Evolutionary conservation across 2,888 invertebrate species (phyloP).

Genomic region (Platycnemis pennipes): DNA sequence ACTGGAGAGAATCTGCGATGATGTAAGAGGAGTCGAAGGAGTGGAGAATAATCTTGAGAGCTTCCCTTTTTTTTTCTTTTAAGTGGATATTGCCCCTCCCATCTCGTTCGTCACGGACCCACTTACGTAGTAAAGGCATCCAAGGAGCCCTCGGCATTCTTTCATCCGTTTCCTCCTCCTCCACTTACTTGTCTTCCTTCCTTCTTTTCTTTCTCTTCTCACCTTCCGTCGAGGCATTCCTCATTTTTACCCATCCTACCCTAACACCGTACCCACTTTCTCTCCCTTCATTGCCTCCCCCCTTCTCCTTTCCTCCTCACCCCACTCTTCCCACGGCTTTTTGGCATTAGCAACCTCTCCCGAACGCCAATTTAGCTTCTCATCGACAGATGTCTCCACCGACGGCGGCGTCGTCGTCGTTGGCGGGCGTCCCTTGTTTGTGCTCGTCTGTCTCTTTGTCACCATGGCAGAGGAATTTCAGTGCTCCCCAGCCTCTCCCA

Average conservation of each 20-base stretch:
- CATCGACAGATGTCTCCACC: slow-evolving; percentile 53
- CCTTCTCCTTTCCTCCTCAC: neutral
- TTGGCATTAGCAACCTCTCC: slow-evolving; percentile 45
- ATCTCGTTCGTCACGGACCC: neutral
- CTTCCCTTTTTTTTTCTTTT: neutral
- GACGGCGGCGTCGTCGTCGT: neutral
- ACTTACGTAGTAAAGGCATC: slow-evolving; percentile 21
- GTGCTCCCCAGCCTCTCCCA: neutral
- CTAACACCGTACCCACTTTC: neutral
- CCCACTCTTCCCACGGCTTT: neutral
- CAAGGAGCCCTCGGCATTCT: neutral
- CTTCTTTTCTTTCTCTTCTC: neutral
- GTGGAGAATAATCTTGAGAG: neutral
- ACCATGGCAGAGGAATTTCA: slow-evolving; percentile 41
- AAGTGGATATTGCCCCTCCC: neutral
- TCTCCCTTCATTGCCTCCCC: neutral
- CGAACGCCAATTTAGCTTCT: slow-evolving; percentile 45
- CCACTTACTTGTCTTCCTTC: neutral
- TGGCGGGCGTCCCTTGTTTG: slow-evolving; percentile 36
- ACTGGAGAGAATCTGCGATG: neutral
- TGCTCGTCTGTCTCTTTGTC: slow-evolving; percentile 58
- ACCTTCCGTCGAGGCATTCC: neutral
- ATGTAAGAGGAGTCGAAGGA: neutral
- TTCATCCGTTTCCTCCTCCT: neutral
- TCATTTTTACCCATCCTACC: neutral